Percentiles rank a stretch among this genome's conserved stretches.
phyloP scores from a whole-genome alignment of 2,888 invertebrate species.

The Stenotaenia linearis region DNA sequence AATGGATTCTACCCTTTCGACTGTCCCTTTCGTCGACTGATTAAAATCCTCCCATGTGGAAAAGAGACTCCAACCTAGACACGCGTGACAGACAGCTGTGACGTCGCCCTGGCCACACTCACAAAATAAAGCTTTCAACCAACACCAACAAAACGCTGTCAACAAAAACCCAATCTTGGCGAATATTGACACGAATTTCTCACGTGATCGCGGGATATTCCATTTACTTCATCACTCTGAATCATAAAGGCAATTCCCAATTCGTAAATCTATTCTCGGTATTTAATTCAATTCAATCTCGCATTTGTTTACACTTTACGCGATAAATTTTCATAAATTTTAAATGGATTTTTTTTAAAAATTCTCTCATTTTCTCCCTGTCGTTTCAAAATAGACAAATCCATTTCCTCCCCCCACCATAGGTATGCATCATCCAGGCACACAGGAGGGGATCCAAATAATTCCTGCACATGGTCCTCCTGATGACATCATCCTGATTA shows the following conservation, averaged over 20 bases:
- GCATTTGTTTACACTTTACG: not conserved
- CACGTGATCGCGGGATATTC: slow-evolving; percentile 6
- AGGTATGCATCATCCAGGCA: slow-evolving; percentile 31
- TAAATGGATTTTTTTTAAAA: not conserved
- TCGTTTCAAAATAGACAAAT: not conserved
- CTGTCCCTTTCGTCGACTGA: slow-evolving; percentile 23
- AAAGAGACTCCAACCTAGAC: slow-evolving; percentile 19
- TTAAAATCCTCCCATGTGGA: slow-evolving; percentile 26
- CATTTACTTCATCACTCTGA: slow-evolving; percentile 2
- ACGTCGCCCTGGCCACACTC: slow-evolving; percentile 14
- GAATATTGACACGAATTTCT: slow-evolving; percentile 12
- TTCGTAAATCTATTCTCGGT: not conserved
- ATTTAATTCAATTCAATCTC: not conserved
- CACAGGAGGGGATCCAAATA: slow-evolving; percentile 17
- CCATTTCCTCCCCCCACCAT: slow-evolving; percentile 4
- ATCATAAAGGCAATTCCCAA: not conserved
- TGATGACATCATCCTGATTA: slow-evolving; percentile 32
- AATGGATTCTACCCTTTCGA: slow-evolving; percentile 26
- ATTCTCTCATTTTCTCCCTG: not conserved
- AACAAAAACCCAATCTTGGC: not conserved
- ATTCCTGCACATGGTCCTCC: slow-evolving; percentile 28
- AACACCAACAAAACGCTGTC: slow-evolving; percentile 7
- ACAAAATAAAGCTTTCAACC: slow-evolving; percentile 24
- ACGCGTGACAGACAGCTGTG: slow-evolving; percentile 17
- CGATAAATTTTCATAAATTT: too few relatives aligned